phyloP scores from a whole-genome alignment of 1,140 invertebrate genomes.

The Drosophila subobscura region DNA sequence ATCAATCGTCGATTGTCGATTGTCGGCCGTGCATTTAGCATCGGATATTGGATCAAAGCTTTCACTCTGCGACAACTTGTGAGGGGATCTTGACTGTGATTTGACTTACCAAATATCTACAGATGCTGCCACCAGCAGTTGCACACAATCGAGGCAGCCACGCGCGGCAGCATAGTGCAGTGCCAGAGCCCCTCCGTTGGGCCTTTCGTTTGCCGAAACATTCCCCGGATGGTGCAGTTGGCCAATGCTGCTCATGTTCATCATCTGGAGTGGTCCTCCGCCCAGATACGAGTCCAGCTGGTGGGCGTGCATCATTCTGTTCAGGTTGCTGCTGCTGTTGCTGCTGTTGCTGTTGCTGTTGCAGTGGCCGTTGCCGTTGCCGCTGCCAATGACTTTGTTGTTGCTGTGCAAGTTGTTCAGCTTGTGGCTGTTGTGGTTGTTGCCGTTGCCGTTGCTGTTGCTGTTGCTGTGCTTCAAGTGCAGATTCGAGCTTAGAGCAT shows the following conservation, averaged over 20 bases:
- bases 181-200: slow-evolving; percentile 86
- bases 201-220: slow-evolving; percentile 81
- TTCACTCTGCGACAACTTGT: slow-evolving; percentile 29
- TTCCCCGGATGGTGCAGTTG: slow-evolving; percentile 73
- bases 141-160: slow-evolving; percentile 92
- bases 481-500: slow-evolving; percentile 66
- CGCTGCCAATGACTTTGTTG: slow-evolving; percentile 7
- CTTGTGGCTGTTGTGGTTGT: slow-evolving; percentile 37
- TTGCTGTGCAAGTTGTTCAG: slow-evolving; percentile 28
- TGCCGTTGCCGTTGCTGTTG: slow-evolving; percentile 27
- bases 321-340: slow-evolving; percentile 32
- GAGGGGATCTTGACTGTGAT: not conserved
- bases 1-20: slow-evolving; percentile 9
- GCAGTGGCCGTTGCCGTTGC: slow-evolving; percentile 17
- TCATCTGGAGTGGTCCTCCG: slow-evolving; percentile 34
- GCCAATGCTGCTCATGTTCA: slow-evolving; percentile 42
- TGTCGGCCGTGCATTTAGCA: not conserved
- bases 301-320: slow-evolving; percentile 76
- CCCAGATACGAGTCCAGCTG: slow-evolving; percentile 70
- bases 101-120: slow-evolving; percentile 89
- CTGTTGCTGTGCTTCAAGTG: slow-evolving; percentile 38
- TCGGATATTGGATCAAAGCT: slow-evolving; percentile 18
- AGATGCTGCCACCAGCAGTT: slow-evolving; percentile 90
- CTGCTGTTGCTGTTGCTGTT: slow-evolving; percentile 22
- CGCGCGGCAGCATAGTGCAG: slow-evolving; percentile 93